phyloP scores from a whole-genome alignment of 2,797 vertebrate species.

The Xenops minutus region DNA sequence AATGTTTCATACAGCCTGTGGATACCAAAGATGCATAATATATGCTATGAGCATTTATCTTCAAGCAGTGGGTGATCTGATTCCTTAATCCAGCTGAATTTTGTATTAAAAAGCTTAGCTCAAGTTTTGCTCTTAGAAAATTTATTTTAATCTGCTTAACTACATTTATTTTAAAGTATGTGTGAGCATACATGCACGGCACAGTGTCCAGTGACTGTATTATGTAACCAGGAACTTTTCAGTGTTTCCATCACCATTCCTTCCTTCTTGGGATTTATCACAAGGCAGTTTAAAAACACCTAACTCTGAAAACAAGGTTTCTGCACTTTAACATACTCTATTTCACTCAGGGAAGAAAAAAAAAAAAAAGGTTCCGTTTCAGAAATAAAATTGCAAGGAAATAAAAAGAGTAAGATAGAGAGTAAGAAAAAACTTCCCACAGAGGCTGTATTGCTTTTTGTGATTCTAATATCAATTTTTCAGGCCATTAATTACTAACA shows the following conservation, averaged over 20 bases:
- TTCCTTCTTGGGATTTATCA: neutral
- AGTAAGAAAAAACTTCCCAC: neutral
- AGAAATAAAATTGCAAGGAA: neutral
- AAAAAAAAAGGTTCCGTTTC: neutral
- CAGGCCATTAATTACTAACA: neutral
- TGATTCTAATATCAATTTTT: neutral
- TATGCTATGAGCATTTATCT: neutral
- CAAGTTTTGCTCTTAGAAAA: slow-evolving; percentile 26
- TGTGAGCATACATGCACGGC: neutral
- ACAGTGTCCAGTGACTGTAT: neutral
- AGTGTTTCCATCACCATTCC: neutral
- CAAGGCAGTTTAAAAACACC: neutral
- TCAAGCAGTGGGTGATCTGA: neutral
- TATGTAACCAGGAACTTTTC: neutral
- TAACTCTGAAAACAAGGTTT: neutral
- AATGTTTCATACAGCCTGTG: neutral
- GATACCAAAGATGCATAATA: neutral
- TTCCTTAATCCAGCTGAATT: neutral
- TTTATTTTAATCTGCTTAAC: slow-evolving; percentile 12
- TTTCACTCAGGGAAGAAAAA: neutral
- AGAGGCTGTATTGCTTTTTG: neutral
- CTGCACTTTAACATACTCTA: neutral
- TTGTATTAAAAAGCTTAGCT: slow-evolving; percentile 26
- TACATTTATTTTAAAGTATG: slow-evolving; percentile 20
- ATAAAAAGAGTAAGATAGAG: neutral